Percentiles rank a stretch among this genome's conserved stretches.
phyloP scores from a whole-genome alignment of 2,113 vertebrate species.

The Amazona guildingii region DNA sequence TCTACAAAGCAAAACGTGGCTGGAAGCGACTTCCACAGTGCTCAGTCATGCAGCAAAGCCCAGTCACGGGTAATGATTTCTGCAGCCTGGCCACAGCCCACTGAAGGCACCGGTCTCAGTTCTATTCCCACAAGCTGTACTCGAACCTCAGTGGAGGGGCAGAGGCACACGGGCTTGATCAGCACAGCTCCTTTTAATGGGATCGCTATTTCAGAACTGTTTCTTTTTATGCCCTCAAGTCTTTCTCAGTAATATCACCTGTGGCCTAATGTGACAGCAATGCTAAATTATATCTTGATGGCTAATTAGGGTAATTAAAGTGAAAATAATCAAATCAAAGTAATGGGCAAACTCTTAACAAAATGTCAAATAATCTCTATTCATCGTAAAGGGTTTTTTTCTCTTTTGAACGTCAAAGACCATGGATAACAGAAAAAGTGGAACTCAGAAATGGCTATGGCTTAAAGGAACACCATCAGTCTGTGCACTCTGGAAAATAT shows the following conservation, averaged over 20 bases:
- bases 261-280: slow-evolving; percentile 11
- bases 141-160: not conserved
- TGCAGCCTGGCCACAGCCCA: not conserved
- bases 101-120: not conserved
- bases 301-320: slow-evolving; percentile 71
- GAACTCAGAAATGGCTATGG: not conserved
- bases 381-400: not conserved
- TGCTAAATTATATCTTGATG: slow-evolving; percentile 30
- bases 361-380: not conserved
- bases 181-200: slow-evolving; percentile 1
- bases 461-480: not conserved
- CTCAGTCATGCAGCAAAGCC: slow-evolving; percentile 28
- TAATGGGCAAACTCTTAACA: slow-evolving; percentile 38
- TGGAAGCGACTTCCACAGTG: slow-evolving; percentile 14
- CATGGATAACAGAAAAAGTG: fast-evolving
- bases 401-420: slow-evolving; percentile 17
- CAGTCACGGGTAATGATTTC: slow-evolving; percentile 47
- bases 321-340: slow-evolving; percentile 60
- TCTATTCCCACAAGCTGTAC: not conserved
- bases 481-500: not conserved
- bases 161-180: not conserved
- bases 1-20: not conserved
- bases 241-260: slow-evolving; percentile 37
- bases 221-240: slow-evolving; percentile 8
- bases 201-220: slow-evolving; percentile 38